Conservation (phyloP, 2,888 invertebrate species). For the Hetaerina titia region DNA sequence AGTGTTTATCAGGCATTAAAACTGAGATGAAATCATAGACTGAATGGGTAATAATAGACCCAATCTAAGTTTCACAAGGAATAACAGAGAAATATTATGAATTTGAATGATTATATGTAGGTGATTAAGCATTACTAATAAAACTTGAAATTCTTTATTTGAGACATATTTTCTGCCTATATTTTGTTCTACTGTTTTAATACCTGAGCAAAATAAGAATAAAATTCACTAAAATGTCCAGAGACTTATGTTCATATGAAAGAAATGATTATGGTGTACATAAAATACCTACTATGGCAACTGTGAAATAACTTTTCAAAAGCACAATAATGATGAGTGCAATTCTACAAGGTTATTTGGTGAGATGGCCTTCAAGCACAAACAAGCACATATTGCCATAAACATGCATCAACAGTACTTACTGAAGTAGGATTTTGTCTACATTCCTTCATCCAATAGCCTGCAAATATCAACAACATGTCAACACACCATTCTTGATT, state of each 20-base stretch:
- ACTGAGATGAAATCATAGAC: too few relatives aligned
- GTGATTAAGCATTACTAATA: too few relatives aligned
- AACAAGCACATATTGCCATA: constrained; percentile 69
- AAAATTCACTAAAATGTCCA: neutral
- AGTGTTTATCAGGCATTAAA: too few relatives aligned
- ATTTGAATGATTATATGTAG: too few relatives aligned
- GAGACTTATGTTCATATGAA: neutral
- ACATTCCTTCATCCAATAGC: constrained; percentile 78
- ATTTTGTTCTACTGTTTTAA: too few relatives aligned
- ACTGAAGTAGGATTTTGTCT: constrained; percentile 75
- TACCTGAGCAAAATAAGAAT: neutral
- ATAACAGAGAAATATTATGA: too few relatives aligned
- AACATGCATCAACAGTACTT: constrained; percentile 75
- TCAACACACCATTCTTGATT: constrained; percentile 72
- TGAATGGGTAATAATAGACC: too few relatives aligned
- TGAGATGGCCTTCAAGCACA: constrained; percentile 14
- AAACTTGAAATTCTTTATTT: too few relatives aligned
- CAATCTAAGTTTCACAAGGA: too few relatives aligned
- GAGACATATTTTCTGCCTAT: too few relatives aligned
- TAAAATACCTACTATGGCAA: neutral
- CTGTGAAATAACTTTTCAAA: neutral
- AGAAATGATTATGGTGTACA: neutral
- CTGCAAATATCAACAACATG: constrained; percentile 75
- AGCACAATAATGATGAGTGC: constrained; percentile 55
- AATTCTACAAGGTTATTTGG: constrained; percentile 8